phyloP scores from a whole-genome alignment of 1,140 invertebrate species.

The Nymphalis io region DNA sequence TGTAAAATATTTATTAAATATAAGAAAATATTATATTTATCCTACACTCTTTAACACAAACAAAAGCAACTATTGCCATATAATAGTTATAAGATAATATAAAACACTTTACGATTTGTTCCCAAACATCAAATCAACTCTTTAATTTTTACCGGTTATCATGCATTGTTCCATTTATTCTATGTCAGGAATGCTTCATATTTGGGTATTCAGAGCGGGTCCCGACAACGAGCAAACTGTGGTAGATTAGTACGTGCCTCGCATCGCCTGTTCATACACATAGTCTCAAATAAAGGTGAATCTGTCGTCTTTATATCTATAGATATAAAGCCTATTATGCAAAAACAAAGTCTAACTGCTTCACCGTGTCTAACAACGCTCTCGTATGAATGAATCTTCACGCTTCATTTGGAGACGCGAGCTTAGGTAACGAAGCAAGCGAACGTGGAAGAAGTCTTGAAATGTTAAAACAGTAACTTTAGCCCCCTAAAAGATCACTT shows the following conservation, averaged over 20 bases:
- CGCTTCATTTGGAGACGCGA: conserved; percentile 28
- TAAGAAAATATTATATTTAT: too few species aligned
- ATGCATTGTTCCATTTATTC: conserved; percentile 31
- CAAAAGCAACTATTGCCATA: too few species aligned
- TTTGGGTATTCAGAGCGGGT: conserved; percentile 41
- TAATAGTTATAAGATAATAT: too few species aligned
- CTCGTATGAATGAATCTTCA: conserved; percentile 28
- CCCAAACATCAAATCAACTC: background rate
- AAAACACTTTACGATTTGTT: background rate
- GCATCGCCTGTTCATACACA: conserved; percentile 26
- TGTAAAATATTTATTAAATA: too few species aligned
- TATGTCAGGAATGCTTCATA: conserved; percentile 36
- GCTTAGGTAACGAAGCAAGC: conserved; percentile 24
- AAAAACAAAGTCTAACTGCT: background rate
- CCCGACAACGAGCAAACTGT: conserved; percentile 47
- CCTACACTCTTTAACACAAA: too few species aligned
- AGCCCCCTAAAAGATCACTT: background rate
- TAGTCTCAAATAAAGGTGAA: background rate
- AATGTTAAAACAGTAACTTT: conserved; percentile 19
- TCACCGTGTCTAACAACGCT: conserved; percentile 19
- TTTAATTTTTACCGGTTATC: conserved; percentile 28
- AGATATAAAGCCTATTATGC: conserved; percentile 1
- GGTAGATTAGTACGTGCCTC: conserved; percentile 44
- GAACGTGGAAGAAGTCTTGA: conserved; percentile 6
- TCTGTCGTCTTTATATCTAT: background rate